A percentile compares a stretch with the other conserved stretches of the same genome.
Conservation (phyloP, 2,797 vertebrate species). For the Malacoraja senta region DNA sequence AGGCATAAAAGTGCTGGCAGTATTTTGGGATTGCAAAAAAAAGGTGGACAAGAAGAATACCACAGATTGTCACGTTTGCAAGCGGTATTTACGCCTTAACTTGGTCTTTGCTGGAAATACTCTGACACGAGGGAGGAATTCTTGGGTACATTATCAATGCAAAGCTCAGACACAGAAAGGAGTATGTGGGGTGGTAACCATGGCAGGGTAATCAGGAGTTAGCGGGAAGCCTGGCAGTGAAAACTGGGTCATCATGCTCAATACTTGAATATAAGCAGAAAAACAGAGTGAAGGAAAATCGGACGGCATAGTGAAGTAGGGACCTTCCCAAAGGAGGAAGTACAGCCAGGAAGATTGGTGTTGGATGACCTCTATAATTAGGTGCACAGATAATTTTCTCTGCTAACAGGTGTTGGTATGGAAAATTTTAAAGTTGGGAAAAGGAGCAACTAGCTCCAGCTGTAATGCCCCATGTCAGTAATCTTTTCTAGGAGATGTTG, state of each 20-base stretch:
- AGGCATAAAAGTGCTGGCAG: too few relatives aligned
- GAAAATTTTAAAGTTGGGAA: neutral
- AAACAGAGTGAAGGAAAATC: neutral
- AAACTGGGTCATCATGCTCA: too few relatives aligned
- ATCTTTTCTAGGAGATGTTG: neutral
- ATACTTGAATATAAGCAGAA: neutral
- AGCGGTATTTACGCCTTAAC: too few relatives aligned
- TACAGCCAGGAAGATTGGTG: neutral
- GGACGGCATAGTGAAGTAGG: neutral
- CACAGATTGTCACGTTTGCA: too few relatives aligned
- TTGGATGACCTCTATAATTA: neutral
- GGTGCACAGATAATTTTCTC: neutral
- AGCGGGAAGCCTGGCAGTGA: too few relatives aligned
- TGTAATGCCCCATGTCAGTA: neutral
- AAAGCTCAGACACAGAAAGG: neutral
- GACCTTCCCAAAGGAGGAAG: neutral
- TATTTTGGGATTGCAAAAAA: too few relatives aligned
- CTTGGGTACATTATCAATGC: too few relatives aligned
- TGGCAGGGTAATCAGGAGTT: too few relatives aligned
- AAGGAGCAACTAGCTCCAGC: neutral
- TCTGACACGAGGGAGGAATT: too few relatives aligned
- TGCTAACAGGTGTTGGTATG: neutral
- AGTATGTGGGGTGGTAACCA: neutral
- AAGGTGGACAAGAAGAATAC: too few relatives aligned
- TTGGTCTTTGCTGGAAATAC: too few relatives aligned